Evolutionary conservation across 2,113 vertebrate genomes (phyloP).

Genomic region (Prunella himalayana): DNA sequence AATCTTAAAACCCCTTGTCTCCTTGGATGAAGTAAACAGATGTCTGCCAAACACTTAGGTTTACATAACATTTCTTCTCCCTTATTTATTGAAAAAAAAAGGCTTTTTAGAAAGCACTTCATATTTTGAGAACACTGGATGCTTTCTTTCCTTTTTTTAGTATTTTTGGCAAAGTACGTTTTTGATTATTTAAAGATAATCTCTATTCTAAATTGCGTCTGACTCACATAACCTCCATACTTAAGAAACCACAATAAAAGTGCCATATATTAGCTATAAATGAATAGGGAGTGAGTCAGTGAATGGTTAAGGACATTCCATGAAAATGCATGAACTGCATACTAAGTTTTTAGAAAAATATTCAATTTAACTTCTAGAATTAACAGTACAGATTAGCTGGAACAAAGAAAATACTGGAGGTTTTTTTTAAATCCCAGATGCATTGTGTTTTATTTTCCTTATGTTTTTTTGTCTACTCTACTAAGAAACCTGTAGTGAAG

Average conservation of each 20-base stretch:
- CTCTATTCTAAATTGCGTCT: slow-evolving; percentile 66
- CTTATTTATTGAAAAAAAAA: slow-evolving; percentile 28
- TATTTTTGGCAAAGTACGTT: slow-evolving; percentile 60
- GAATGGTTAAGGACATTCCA: slow-evolving; percentile 65
- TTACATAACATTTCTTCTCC: slow-evolving; percentile 56
- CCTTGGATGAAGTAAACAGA: slow-evolving; percentile 56
- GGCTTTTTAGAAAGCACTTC: slow-evolving; percentile 56
- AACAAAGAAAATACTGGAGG: neutral
- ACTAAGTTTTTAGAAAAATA: slow-evolving; percentile 44
- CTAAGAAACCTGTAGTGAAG: neutral
- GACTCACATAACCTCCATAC: slow-evolving; percentile 66
- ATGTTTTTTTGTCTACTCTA: neutral
- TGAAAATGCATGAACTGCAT: slow-evolving; percentile 16
- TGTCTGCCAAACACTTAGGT: slow-evolving; percentile 56
- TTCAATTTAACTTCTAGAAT: slow-evolving; percentile 39
- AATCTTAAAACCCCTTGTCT: slow-evolving; percentile 37
- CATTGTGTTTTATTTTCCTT: slow-evolving; percentile 38
- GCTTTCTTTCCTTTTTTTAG: neutral
- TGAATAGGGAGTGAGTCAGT: slow-evolving; percentile 67
- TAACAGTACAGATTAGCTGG: slow-evolving; percentile 17
- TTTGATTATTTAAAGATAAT: slow-evolving; percentile 73
- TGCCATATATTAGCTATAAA: slow-evolving; percentile 64
- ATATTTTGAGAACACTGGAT: slow-evolving; percentile 56
- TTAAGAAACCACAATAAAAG: slow-evolving; percentile 71
- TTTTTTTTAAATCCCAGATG: slow-evolving; percentile 25